A percentile compares a stretch with the other conserved stretches of the same genome.
Conservation (phyloP, 2,888 invertebrate genomes). For the Tupiocoris notatus region DNA sequence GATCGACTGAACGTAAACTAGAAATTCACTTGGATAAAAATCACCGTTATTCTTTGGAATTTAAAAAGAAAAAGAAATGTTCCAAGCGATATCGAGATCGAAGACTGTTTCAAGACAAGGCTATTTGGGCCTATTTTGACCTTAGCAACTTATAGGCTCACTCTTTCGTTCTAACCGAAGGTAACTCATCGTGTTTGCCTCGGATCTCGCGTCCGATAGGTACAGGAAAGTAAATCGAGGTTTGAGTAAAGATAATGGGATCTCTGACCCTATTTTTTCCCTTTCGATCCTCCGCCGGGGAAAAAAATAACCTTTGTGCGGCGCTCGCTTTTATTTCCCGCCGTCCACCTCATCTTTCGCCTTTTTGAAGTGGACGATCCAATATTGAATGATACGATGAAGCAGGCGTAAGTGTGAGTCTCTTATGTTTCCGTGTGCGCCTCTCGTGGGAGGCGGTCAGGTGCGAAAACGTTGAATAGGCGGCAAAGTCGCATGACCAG, state of each 20-base stretch:
- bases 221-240: neutral
- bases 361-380: neutral
- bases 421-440: neutral
- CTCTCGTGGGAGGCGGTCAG: neutral
- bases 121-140: too few relatives aligned
- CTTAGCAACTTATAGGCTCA: neutral
- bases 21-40: too few relatives aligned
- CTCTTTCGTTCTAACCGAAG: neutral
- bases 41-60: too few relatives aligned
- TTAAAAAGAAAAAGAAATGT: too few relatives aligned
- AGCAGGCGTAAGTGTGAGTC: neutral
- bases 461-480: conserved; percentile 5
- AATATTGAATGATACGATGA: neutral
- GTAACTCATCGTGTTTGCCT: neutral
- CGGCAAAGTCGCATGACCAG: neutral
- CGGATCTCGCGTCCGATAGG: neutral
- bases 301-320: neutral
- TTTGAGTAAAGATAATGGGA: neutral
- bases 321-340: neutral
- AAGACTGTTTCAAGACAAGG: too few relatives aligned
- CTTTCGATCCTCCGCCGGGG: neutral
- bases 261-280: neutral
- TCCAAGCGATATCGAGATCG: too few relatives aligned
- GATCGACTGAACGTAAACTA: too few relatives aligned
- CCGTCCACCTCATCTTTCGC: neutral